Base-by-base conservation (phyloP, 2,888 invertebrate species). In the Eugnorisma glareosa region DNA sequence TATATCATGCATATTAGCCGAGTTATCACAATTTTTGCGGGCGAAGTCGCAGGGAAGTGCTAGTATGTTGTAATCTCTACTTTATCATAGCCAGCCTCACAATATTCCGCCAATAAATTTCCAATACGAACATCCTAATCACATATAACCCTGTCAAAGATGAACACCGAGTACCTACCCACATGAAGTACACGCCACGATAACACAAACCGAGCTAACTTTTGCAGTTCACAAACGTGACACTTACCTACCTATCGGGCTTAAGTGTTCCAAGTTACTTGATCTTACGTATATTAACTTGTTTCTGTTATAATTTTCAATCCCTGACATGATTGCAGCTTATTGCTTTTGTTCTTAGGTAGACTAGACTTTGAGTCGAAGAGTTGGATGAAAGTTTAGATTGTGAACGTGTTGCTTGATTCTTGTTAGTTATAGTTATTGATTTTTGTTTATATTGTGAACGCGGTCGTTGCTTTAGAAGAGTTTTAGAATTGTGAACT, bases 201-300 rank as follows among this genome's bases (percentile, higher is more conserved):
- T 81, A 67, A 59, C 18, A 24, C 8, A 66, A 81, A 81, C 40
- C 40, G 81, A 74, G 73, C 35, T n/a, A 79, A 79, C 28, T 74
- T 81, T 51, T 64, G n/a, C 35, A 43, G n/a, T n/a, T 57, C 31
- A 7, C 40, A 64, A 59, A 78, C 81, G 68, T 81, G 84, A 66
- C 83, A 79, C 54, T 51, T 24, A 40, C 11, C 45, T 79, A 66
- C 48, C 48, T 73, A 73, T 66, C 54, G 67, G 51, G 79, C 68
- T 79, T 79, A 73, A 59, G 64, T 66, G 64, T 69, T 78, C 37
- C 18, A 84, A 79, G 59, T 61, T 63, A 70, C 54, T 79, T 73
- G 31, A 79, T 59, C 67, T 68, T 43, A 40, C 11, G 21, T 54
- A 63, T 57, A 70, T 40, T 51, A 72, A 80, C 28, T 84, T 54